These are phyloP conservation scores for Heliconius melpomene DNA, from an alignment of 1,140 invertebrate genomes.

Conservation along the genomic window DNA sequence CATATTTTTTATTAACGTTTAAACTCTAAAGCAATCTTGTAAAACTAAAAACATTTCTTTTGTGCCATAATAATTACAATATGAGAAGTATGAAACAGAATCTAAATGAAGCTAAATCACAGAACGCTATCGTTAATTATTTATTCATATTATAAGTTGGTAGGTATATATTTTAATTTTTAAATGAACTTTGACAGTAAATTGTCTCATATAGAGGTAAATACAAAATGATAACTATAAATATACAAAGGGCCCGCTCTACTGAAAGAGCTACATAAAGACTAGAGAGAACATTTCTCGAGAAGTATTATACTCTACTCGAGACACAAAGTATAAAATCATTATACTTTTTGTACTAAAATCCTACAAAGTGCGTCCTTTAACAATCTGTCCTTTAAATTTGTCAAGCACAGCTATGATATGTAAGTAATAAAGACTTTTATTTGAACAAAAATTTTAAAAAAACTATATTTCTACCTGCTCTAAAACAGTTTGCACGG, in stretches of 20 bases:
- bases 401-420: neutral
- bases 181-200: neutral
- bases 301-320: neutral
- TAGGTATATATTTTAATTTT: neutral
- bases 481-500: too few relatives aligned
- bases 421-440: neutral
- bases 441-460: neutral
- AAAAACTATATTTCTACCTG: neutral
- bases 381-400: neutral
- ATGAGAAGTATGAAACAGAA: too few relatives aligned
- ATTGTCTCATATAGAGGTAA: neutral
- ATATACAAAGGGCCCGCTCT: neutral
- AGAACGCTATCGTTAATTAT: too few relatives aligned
- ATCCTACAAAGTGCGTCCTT: neutral
- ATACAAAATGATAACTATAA: neutral
- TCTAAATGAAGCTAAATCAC: too few relatives aligned
- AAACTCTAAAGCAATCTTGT: too few relatives aligned
- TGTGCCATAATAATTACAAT: too few relatives aligned
- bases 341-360: conserved; percentile 1
- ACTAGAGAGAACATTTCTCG: neutral
- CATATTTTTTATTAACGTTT: too few relatives aligned
- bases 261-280: neutral
- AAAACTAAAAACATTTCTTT: too few relatives aligned
- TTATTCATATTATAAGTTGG: neutral
- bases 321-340: conserved; percentile 6